Evolutionary conservation across 2,888 invertebrate species (phyloP), one percentile per base, ranked within the genome.

Genomic region (Ectemnius continuus): DNA sequence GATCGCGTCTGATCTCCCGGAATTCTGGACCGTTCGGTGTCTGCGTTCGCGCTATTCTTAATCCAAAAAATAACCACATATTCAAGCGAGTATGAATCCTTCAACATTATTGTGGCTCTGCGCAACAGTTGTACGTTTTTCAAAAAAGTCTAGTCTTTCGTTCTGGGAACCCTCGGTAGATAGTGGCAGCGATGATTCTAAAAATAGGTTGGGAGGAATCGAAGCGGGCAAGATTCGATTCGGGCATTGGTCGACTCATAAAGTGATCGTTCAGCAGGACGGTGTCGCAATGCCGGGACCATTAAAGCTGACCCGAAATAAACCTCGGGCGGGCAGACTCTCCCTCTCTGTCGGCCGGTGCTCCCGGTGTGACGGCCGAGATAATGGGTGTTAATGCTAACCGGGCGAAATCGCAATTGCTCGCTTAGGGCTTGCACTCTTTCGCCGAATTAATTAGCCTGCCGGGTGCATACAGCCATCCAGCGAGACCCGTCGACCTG

Each of bases 391-490:
- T 45, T 47, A 65, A 69, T 18, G 58, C 36, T 62, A 62, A 45
- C 57, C 18, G 52, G 56, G 36, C 48, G 18, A 66, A 65, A 75
- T 73, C 57, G 71, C 73, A 67, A 79, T 71, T 57, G 71, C 67
- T 36, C 8, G 66, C 36, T 52, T 61, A 48, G 13, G 64, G 14
- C 36, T 56, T 47, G 16, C 61, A 36, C 57, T 70, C 72, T 65
- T 72, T 78, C 64, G 63, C n/a, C 45, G 60, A 70, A 65, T 66
- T 60, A 52, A 65, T 26, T 18, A 48, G 57, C 59, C 78, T 82
- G 78, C 81, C 81, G 82, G 66, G 67, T 58, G 66, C 36, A 46
- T 66, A 67, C 58, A 70, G 75, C 69, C 70, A 61, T 67, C 68
- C 70, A 57, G 57, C 78, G 45, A 58, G 60, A 66, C 62, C 48